Evolutionary conservation across 2,888 invertebrate genomes (phyloP).

Genomic region (Drosophila paramelanica): DNA sequence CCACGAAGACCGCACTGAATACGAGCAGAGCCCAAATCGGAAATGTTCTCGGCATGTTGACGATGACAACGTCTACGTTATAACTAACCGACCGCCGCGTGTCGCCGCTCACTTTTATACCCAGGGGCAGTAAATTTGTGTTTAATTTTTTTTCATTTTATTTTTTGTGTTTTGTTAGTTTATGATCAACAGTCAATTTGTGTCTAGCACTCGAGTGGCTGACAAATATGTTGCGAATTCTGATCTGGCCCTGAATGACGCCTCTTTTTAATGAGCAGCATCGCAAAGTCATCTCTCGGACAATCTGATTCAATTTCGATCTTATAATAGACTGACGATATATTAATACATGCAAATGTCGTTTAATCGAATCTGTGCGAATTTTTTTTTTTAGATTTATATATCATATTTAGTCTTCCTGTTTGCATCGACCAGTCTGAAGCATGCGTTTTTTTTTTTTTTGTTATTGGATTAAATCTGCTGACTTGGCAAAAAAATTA

Average conservation of each 20-base stretch:
- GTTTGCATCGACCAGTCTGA: constrained; percentile 30
- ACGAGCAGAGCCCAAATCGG: constrained; percentile 53
- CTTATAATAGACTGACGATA: constrained; percentile 16
- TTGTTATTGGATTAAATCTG: constrained; percentile 45
- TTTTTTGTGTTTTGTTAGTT: constrained; percentile 44
- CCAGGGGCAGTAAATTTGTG: constrained; percentile 24
- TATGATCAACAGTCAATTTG: constrained; percentile 46
- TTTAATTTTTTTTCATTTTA: constrained; percentile 15
- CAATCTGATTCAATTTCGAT: neutral
- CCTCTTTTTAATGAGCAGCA: constrained; percentile 15
- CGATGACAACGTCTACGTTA: constrained; percentile 38
- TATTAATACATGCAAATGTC: constrained; percentile 44
- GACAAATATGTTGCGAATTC: constrained; percentile 54
- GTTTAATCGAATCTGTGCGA: constrained; percentile 23
- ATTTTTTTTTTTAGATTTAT: constrained; percentile 24
- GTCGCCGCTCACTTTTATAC: constrained; percentile 59
- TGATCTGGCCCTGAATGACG: constrained; percentile 32
- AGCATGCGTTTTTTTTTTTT: constrained; percentile 36
- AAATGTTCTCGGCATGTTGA: constrained; percentile 58
- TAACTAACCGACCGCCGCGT: constrained; percentile 52
- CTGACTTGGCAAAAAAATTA: constrained; percentile 44
- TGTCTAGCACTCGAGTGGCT: constrained; percentile 54
- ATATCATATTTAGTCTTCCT: constrained; percentile 42
- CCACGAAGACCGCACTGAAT: constrained; percentile 34
- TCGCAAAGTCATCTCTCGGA: constrained; percentile 18